These are phyloP conservation scores for Polypedilum vanderplanki DNA, from an alignment of 1,140 invertebrate species.

Conservation along the genomic window DNA sequence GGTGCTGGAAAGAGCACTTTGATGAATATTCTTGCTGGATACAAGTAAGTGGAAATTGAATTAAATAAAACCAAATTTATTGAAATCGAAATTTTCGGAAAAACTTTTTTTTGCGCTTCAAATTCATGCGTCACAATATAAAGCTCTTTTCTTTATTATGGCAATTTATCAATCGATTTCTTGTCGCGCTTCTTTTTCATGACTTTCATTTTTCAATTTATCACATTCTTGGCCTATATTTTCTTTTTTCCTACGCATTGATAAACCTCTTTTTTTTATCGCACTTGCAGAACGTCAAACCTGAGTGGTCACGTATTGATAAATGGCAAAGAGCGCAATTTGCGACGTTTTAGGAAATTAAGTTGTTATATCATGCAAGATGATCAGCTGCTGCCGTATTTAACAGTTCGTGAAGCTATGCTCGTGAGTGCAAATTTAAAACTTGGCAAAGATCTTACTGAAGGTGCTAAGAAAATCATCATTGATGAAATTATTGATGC, in stretches of 20 bases:
- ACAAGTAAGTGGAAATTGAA: conserved; percentile 61
- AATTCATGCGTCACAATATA: no score
- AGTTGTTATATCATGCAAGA: conserved; percentile 97
- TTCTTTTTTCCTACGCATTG: no score
- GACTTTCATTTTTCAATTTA: no score
- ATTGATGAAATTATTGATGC: conserved; percentile 79
- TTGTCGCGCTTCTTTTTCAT: no score
- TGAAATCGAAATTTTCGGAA: conserved; percentile 33
- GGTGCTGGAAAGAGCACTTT: conserved; percentile 89
- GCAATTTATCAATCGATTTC: no score
- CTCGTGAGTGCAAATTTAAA: conserved; percentile 86
- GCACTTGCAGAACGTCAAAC: conserved; percentile 65
- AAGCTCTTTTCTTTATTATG: no score
- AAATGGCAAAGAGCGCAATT: conserved; percentile 78
- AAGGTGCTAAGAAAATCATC: conserved; percentile 67
- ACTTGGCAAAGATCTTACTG: conserved; percentile 70
- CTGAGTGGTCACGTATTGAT: conserved; percentile 69
- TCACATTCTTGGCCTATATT: no score
- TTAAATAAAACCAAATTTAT: not conserved
- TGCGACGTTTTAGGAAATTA: conserved; percentile 80
- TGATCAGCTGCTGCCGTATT: conserved; percentile 78
- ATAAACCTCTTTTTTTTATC: no score
- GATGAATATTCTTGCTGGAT: conserved; percentile 84
- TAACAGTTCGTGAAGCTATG: conserved; percentile 86
- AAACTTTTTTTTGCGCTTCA: no score